A percentile compares a stretch with the other conserved stretches of the same genome.
Evolutionary conservation across 2,113 vertebrate species (phyloP).

Genomic region (Sus scrofa): DNA sequence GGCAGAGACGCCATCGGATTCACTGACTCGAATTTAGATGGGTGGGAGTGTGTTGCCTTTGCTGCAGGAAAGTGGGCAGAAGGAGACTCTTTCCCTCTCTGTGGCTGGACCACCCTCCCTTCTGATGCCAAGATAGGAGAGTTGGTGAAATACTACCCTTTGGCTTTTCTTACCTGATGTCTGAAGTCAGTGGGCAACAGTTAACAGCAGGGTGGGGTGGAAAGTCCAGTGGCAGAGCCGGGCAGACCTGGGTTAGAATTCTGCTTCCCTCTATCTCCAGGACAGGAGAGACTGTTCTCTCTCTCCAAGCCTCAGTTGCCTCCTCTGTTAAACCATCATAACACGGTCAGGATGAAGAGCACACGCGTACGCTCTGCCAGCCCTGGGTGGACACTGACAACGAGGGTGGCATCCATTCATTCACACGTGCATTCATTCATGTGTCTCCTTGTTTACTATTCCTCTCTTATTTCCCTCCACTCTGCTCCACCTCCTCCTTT

Average conservation of each 20-base stretch:
- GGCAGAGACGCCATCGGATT: background rate
- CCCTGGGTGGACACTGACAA: background rate
- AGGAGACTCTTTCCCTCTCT: background rate
- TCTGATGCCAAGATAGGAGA: background rate
- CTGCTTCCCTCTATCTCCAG: background rate
- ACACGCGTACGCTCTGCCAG: background rate
- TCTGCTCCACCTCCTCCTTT: background rate
- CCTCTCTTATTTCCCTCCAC: background rate
- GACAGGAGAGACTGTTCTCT: background rate
- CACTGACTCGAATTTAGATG: background rate
- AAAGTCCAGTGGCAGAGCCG: background rate
- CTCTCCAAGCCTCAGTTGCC: background rate
- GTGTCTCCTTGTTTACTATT: background rate
- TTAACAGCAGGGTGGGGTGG: background rate
- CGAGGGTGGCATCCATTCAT: background rate
- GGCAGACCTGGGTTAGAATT: background rate
- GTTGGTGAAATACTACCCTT: background rate
- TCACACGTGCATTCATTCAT: background rate
- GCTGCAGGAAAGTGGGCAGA: background rate
- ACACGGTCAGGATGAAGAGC: background rate
- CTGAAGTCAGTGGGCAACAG: background rate
- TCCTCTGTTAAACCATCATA: background rate
- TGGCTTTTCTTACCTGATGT: background rate
- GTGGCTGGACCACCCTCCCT: background rate
- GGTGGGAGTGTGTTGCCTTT: background rate